Evolutionary conservation across 1,140 invertebrate species (phyloP), one percentile per base, ranked within the genome.

Genomic region (Amyelois transitella): DNA sequence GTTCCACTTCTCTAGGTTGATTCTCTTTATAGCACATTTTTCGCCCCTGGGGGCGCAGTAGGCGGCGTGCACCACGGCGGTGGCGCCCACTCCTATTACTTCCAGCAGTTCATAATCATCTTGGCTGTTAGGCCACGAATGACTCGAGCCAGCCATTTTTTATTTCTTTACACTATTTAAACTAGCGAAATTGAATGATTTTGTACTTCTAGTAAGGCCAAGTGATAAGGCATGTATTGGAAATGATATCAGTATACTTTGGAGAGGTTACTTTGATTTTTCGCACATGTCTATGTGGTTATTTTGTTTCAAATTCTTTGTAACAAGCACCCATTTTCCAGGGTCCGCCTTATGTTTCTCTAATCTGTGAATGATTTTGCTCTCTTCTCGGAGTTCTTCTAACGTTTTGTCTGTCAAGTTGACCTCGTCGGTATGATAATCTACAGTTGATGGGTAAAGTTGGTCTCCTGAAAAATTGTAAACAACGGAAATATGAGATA

Each of bases 1-100:
- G 86, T 99, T 99, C 95, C 98, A 99, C 93, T 99, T 99, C 89
- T 99, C 98, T 67, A 99, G 90, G 89, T 99, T 99, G 77, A 99
- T 99, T 62, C 98, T 92, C 88, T 99, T 99, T 68, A 99, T 99
- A 64, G 98, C 98, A 91, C 97, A 98, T 90, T 96, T 97, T 87
- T 99, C 98, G 68, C 95, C 94, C n/a, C 97, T 91, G 8, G 97
- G 94, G 76, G 96, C 94, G 82, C 98, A 99, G 62, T 94, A 93
- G 0, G 98, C 98, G 21, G 94, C 95, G 87, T 99, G 97, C 5
- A 99, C 98, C 44, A 97, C 95, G 2, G 98, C 98, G 17, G 97
- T 99, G 25, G 98, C 98, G 28, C 98, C 98, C 65, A 98, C 96
- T 76, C 86, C 86, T 69, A 99, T 98, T 61, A 99, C 96, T 90